These are phyloP conservation scores for Myodes glareolus DNA, from an alignment of 2,113 vertebrate genomes.

Conservation along the genomic window DNA sequence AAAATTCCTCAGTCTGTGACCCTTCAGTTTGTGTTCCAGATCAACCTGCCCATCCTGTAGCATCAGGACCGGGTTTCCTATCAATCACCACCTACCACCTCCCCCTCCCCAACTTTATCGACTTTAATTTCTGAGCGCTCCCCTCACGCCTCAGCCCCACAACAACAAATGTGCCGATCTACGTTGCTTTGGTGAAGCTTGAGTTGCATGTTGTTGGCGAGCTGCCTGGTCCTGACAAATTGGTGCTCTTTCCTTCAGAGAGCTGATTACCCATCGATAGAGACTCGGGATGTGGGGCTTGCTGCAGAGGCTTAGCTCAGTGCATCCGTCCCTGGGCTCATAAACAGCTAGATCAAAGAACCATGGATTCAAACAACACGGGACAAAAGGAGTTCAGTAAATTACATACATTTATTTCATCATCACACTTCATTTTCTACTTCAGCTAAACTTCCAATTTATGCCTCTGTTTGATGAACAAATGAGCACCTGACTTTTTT, in stretches of 20 bases:
- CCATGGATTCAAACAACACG: background rate
- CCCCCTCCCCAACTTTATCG: no score
- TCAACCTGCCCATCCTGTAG: background rate
- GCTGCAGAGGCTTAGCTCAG: background rate
- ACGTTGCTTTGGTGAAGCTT: background rate
- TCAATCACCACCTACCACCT: background rate
- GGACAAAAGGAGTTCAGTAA: background rate
- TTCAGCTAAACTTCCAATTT: background rate
- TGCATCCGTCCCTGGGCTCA: background rate
- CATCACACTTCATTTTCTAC: conserved; percentile 30
- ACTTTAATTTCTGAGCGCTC: background rate
- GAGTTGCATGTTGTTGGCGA: background rate
- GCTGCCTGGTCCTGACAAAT: background rate
- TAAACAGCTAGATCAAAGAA: background rate
- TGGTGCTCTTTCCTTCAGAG: background rate
- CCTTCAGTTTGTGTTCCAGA: no score
- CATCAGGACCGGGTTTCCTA: rapidly evolving
- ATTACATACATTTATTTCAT: conserved; percentile 66
- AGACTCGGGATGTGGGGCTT: background rate
- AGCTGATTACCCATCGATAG: background rate
- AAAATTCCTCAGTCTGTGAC: background rate
- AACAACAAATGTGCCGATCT: background rate
- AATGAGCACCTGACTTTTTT: background rate
- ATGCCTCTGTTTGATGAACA: background rate
- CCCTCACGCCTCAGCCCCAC: background rate